These are phyloP conservation scores for Gymnogyps californianus DNA, from an alignment of 2,113 vertebrate species.

Conservation along the genomic window DNA sequence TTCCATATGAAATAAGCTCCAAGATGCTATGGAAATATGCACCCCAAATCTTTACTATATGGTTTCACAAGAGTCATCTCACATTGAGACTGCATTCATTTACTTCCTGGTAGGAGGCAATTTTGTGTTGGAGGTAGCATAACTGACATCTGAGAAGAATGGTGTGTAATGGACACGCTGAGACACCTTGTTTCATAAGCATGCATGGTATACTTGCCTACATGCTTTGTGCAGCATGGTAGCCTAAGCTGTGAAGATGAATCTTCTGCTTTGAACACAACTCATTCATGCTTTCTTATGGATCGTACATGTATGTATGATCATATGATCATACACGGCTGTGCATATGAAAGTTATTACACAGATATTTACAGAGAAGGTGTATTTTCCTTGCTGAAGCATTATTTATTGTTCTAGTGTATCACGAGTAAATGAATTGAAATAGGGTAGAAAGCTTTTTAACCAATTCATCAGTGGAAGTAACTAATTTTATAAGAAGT, in stretches of 20 bases:
- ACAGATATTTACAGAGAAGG: neutral
- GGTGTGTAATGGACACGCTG: neutral
- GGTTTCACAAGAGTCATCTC: neutral
- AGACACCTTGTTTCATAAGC: neutral
- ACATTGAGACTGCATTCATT: neutral
- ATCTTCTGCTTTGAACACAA: neutral
- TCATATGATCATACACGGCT: neutral
- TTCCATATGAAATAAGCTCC: neutral
- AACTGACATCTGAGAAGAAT: neutral
- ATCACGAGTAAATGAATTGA: conserved; percentile 5
- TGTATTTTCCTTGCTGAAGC: neutral
- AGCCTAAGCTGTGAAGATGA: neutral
- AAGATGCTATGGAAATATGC: neutral
- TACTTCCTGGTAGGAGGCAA: neutral
- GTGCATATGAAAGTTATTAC: neutral
- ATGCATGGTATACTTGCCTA: neutral
- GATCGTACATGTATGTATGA: neutral
- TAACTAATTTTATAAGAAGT: conserved; percentile 26
- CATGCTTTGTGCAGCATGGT: neutral
- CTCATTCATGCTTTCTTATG: neutral
- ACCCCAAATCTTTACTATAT: neutral
- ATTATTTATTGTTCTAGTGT: neutral
- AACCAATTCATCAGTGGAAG: conserved; percentile 12
- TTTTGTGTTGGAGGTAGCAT: neutral
- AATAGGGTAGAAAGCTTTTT: conserved; percentile 27